Evolutionary conservation across 2,797 vertebrate genomes (phyloP).

Genomic region (Sebastes oblongus): DNA sequence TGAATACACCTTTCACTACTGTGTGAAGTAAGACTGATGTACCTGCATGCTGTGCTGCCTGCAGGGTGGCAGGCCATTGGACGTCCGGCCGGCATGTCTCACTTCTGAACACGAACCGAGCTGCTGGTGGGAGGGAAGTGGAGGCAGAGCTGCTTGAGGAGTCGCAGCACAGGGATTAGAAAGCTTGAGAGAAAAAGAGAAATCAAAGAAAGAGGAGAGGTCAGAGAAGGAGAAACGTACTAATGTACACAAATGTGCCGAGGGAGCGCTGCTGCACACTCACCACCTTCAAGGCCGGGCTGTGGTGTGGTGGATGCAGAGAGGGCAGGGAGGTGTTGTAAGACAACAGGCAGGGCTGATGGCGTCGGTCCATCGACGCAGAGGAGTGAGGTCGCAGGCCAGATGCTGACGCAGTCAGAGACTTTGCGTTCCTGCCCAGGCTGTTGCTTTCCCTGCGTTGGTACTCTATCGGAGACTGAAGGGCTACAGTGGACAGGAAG

Average conservation of each 20-base stretch:
- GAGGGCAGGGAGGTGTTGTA: slow-evolving; percentile 87
- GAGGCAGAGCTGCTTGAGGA: slow-evolving; percentile 35
- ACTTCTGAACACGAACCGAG: slow-evolving; percentile 42
- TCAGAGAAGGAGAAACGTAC: neutral
- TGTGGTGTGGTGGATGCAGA: slow-evolving; percentile 76
- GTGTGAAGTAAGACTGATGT: slow-evolving; percentile 1
- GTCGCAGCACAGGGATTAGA: slow-evolving; percentile 44
- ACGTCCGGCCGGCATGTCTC: slow-evolving; percentile 22
- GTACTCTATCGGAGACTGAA: slow-evolving; percentile 94
- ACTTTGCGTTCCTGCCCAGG: slow-evolving; percentile 79
- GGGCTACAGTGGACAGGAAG: slow-evolving; percentile 71
- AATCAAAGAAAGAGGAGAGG: neutral
- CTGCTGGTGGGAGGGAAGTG: slow-evolving; percentile 54
- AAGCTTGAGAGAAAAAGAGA: slow-evolving; percentile 25
- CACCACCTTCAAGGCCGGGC: slow-evolving; percentile 34
- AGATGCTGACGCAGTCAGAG: slow-evolving; percentile 61
- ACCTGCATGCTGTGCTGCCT: slow-evolving; percentile 72
- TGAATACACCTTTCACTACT: neutral
- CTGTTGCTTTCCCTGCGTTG: slow-evolving; percentile 89
- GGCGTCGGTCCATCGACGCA: slow-evolving; percentile 79
- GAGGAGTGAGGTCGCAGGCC: slow-evolving; percentile 78
- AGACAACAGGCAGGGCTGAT: slow-evolving; percentile 67
- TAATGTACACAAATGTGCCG: neutral
- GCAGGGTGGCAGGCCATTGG: slow-evolving; percentile 62
- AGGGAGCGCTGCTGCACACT: neutral